Evolutionary conservation across 2,797 vertebrate species (phyloP), one percentile per base, ranked within the genome.

Genomic region (Peromyscus melanophrys): DNA sequence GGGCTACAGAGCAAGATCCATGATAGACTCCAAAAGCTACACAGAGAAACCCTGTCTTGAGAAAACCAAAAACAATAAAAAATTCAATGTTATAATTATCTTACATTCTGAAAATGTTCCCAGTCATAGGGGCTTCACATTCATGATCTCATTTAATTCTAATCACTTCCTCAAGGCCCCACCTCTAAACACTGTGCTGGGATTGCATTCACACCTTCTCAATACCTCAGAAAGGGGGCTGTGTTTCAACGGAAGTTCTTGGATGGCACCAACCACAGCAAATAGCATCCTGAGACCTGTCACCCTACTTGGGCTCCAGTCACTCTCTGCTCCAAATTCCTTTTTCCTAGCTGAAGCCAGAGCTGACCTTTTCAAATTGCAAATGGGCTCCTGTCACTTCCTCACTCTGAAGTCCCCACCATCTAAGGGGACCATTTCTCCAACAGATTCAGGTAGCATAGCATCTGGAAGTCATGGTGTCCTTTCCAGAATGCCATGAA

Each of bases 341-440:
- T 94, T 95, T 85, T 59, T 37, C 55, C 65, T 57, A 81, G 52
- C 9, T 85, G 67, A 43, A 94, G 85, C 55, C 78, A 95, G 63
- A 91, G 31, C 16, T 92, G 84, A 97, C 76, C 46, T 96, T 96
- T 93, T 69, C 61, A 83, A 97, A 89, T 37, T 92, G 82, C 76
- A 97, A 78, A 85, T 95, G 29, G 37, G 29, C 82, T 96, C 85
- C 27, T 55, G 61, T 71, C 34, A 69, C 19, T 86, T 57, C 40
- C 55, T 49, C 9, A 14, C 82, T 95, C 73, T 84, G 52, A 95
- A 88, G 49, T 80, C 55, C 4, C 95, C 46, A n/a, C 59, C 23
- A 67, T 57, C 9, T 67, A 85, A 92, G 77, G 65, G 65, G 90
- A 92, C 61, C 84, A 31, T 96, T 96, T 96, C 76, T 93, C 40